Evolutionary conservation across 2,888 invertebrate species (phyloP).

Genomic region (Chalcis sispes): DNA sequence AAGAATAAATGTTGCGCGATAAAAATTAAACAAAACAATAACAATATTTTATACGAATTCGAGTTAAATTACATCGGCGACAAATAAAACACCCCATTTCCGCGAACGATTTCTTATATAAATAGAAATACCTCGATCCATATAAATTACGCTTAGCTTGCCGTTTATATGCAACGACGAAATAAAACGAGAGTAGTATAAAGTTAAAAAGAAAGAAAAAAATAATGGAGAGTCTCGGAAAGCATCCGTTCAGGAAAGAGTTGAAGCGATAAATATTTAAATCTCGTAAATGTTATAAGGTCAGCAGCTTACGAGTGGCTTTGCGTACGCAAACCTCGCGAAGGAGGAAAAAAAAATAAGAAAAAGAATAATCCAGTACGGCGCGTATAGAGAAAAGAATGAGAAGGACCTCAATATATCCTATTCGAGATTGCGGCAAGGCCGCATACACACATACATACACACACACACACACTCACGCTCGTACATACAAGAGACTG

Average conservation of each 20-base stretch:
- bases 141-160: conserved; percentile 49
- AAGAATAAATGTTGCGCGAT: no score
- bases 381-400: neutral
- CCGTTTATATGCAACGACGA: neutral
- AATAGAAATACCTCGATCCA: conserved; percentile 31
- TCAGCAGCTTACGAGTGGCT: conserved; percentile 15
- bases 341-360: conserved; percentile 1
- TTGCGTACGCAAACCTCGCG: neutral
- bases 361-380: neutral
- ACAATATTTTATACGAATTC: no score
- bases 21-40: no score
- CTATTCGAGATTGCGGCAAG: neutral
- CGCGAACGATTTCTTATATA: conserved; percentile 50
- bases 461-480: no score
- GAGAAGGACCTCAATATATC: conserved; percentile 1
- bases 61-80: conserved; percentile 38
- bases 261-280: conserved; percentile 45
- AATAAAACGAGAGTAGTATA: neutral
- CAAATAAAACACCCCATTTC: conserved; percentile 36
- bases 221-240: no score
- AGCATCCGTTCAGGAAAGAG: neutral
- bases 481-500: no score
- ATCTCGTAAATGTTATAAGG: conserved; percentile 56
- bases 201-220: no score
- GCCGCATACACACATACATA: neutral